Base-by-base conservation (phyloP, 1,140 invertebrate genomes). In the Drosophila repleta region DNA sequence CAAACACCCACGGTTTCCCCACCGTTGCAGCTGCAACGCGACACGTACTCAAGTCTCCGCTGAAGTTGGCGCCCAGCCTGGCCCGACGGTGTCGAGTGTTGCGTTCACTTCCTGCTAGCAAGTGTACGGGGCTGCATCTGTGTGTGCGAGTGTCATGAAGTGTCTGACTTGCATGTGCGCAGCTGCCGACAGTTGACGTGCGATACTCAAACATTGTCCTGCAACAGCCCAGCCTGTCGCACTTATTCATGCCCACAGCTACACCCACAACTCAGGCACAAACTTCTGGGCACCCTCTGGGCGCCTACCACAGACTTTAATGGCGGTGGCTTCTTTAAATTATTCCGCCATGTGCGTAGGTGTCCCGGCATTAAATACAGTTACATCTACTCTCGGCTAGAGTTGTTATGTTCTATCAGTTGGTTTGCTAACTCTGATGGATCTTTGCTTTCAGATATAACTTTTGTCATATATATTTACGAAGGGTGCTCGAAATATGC, bases 111-210 rank as follows among this genome's bases (percentile, higher is more conserved):
- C 82, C 82, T 87, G 78, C 61, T 53, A 65, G 58, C 51, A 56
- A 43, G 51, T 46, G 63, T 62, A 41, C 46, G 18, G 18, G 37
- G 46, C 24, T 65, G 58, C 53, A 45, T 68, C 26, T 37, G 57
- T 45, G 45, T 35, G 11, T 58, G 43, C n/a, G 66, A 49, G 55
- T 75, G 77, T 70, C 77, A 80, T 84, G 74, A 88, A 87, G 82
- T 88, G 83, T 79, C 74, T 87, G 78, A 79, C 72, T 80, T 80
- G 83, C 80, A 84, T 79, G 79, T 83, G 80, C 83, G 73, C 75
- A 74, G 62, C 58, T 74, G 66, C 71, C 74, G 83, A 83, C 82
- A 87, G 83, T 88, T 87, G 82, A 88, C 82, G 87, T 73, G 83
- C 61, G 63, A 76, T 55, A 76, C 74, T 69, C 55, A 66, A 67